Evolutionary conservation across 2,888 invertebrate genomes (phyloP), one percentile per base, ranked within the genome.

Genomic region (Sinotaia quadrata): DNA sequence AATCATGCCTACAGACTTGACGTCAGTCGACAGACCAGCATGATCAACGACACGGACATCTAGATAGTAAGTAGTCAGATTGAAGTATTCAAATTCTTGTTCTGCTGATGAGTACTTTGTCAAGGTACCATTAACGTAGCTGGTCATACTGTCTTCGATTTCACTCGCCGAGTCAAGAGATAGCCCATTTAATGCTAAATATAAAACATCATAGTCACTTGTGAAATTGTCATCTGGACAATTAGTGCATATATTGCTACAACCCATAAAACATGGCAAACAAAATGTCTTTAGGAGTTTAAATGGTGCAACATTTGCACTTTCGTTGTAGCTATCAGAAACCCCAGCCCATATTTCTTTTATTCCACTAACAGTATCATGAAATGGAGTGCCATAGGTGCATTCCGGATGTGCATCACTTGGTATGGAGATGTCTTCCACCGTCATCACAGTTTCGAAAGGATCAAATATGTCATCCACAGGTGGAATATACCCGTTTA

Each of bases 31-130:
- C 51, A 73, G 51, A 15, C 80, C 80, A 29, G 79, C 78, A 69
- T 74, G 77, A 49, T 80, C 79, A 0, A 76, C 68, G 0, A 75
- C 66, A 60, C 75, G 76, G 2, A 78, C 71, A 54, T 75, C 78
- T 0, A 79, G 37, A 58, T 76, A 80, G 67, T 79, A 81, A 1
- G 77, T 54, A 21, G 63, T 52, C 27, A 63, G 54, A 33, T 62
- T 49, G 49, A 34, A 62, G 24, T n/a, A 5, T 18, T 36, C 41
- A 15, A 58, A 27, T 10, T 58, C 58, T n/a, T n/a, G n/a, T n/a
- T n/a, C n/a, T n/a, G n/a, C n/a, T n/a, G n/a, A n/a, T n/a, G n/a
- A n/a, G n/a, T n/a, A n/a, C n/a, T n/a, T n/a, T 58, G n/a, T 27
- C 41, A 2, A 24, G n/a, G n/a, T 29, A 18, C 5, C n/a, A 4